Percentiles rank a stretch among this genome's conserved stretches.
Conservation (phyloP, 2,888 invertebrate species). For the Anaspis maculata region DNA sequence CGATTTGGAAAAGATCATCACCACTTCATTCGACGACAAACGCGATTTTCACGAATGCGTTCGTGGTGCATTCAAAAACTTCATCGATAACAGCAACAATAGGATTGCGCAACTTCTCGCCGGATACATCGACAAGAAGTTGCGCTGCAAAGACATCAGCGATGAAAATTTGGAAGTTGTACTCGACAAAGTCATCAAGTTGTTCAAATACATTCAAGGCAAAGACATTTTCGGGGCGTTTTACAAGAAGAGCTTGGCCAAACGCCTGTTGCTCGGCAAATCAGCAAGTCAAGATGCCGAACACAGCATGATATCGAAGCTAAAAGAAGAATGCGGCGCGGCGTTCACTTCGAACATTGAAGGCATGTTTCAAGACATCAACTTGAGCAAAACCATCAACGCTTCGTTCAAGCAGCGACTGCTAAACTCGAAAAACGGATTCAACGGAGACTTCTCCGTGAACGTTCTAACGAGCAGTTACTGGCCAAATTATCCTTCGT, state of each 20-base stretch:
- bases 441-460: conserved; percentile 67
- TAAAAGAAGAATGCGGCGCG: conserved; percentile 97
- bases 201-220: conserved; percentile 96
- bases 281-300: conserved; percentile 98
- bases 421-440: conserved; percentile 16
- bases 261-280: conserved; percentile 88
- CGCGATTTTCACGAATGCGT: conserved; percentile 79
- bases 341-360: conserved; percentile 96
- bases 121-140: conserved; percentile 92
- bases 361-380: conserved; percentile 99
- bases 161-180: conserved; percentile 92
- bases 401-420: conserved; percentile 76
- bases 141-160: conserved; percentile 89
- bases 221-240: conserved; percentile 99
- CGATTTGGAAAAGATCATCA: conserved; percentile 85
- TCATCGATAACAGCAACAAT: conserved; percentile 92
- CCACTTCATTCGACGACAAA: conserved; percentile 78
- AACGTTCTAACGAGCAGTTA: conserved; percentile 95
- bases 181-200: conserved; percentile 93
- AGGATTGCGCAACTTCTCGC: conserved; percentile 97
- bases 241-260: conserved; percentile 96
- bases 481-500: conserved; percentile 92
- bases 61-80: conserved; percentile 90
- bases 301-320: conserved; percentile 94
- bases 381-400: conserved; percentile 90